Base-by-base conservation (phyloP, 2,113 vertebrate genomes). In the Callipepla squamata region DNA sequence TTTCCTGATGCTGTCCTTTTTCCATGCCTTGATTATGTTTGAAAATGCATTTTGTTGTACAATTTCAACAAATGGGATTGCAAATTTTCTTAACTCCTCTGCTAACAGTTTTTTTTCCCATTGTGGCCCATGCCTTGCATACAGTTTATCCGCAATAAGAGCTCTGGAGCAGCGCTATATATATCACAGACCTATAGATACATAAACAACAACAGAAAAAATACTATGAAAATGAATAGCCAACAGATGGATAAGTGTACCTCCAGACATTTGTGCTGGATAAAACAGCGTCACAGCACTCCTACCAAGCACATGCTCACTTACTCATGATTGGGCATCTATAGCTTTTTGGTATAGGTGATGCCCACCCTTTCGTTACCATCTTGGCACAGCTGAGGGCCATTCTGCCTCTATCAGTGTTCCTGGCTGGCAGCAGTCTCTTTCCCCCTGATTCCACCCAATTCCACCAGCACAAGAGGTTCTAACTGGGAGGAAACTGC, bases 231-330 rank as follows among this genome's bases (percentile, higher is more conserved):
- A 55, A 36, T 65, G 75, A 72, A 81, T 22, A 61, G 69, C 77
- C 58, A 94, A 66, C 94, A 96, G 95, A 97, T 96, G 96, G 94
- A 4, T 77, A 80, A 76, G 36, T 44, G 79, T 45, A 85, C 80
- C 80, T 92, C 74, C 50, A 93, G 90, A 93, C 75, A 73, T 82
- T 80, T 78, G 79, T 78, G 53, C 75, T 91, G 89, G 40, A 85
- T 81, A 68, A 82, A 90, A 89, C 57, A 83, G 26, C 19, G 0
- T 77, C 61, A n/a, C 55, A 89, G 76, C 11, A 80, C 89, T 94
- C 93, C 89, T 89, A 89, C 92, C 73, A 94, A 69, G 65, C 93
- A 94, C 82, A 84, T 82, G 92, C 86, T 96, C 90, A 22, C 85
- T 92, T 80, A 63, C 51, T 96, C 79, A 79, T 51, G 70, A 67